Evolutionary conservation across 2,113 vertebrate genomes (phyloP).

Genomic region (Pomatorhinus ruficollis): DNA sequence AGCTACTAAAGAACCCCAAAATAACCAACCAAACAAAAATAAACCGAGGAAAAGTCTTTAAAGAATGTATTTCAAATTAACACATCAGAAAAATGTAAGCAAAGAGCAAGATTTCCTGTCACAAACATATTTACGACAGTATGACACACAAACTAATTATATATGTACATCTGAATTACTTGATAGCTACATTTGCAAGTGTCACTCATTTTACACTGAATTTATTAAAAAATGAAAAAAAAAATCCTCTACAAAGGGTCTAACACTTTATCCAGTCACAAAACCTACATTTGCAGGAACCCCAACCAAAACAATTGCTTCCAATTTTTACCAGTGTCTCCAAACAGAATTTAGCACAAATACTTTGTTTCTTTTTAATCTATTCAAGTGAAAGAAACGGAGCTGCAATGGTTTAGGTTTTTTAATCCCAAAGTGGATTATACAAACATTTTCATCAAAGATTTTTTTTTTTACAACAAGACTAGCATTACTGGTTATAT

Average conservation of each 20-base stretch:
- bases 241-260: neutral
- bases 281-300: neutral
- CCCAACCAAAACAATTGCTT: neutral
- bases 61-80: neutral
- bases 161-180: neutral
- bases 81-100: neutral
- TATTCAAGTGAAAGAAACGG: constrained; percentile 7
- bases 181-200: neutral
- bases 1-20: neutral
- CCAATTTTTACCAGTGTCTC: neutral
- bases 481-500: constrained; percentile 21
- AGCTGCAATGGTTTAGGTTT: neutral
- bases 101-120: neutral
- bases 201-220: neutral
- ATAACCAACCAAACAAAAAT: neutral
- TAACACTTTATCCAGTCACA: neutral
- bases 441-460: constrained; percentile 56
- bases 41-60: neutral
- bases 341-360: neutral
- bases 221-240: neutral
- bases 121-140: neutral
- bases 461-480: neutral
- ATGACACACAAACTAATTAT: neutral
- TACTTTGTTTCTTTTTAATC: neutral
- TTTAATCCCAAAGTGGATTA: constrained; percentile 48